Conservation (phyloP, 2,888 invertebrate genomes). For the Apamea crenata region DNA sequence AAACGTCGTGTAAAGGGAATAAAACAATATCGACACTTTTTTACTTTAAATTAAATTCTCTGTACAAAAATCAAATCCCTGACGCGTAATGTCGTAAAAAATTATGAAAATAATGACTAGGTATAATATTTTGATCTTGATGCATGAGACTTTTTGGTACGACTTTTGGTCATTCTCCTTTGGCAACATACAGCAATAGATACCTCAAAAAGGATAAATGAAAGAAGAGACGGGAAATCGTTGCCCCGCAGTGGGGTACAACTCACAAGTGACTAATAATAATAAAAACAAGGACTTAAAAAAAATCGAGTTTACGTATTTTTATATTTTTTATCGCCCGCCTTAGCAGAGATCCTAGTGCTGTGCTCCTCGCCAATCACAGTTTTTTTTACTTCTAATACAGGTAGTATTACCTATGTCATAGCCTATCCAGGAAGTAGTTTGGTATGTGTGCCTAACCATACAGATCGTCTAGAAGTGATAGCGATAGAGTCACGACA, state of each 20-base stretch:
- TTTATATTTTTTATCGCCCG: too few relatives aligned
- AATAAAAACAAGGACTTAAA: neutral
- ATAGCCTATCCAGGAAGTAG: too few relatives aligned
- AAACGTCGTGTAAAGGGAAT: too few relatives aligned
- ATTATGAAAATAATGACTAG: too few relatives aligned
- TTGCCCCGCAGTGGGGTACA: neutral
- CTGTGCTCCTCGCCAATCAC: neutral
- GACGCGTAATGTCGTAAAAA: too few relatives aligned
- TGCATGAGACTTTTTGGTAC: too few relatives aligned
- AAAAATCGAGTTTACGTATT: neutral
- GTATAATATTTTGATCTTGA: too few relatives aligned
- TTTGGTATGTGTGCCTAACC: neutral
- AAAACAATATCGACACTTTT: too few relatives aligned
- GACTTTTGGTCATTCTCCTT: too few relatives aligned
- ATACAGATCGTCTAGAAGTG: conserved; percentile 32
- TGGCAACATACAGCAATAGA: too few relatives aligned
- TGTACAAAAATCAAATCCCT: too few relatives aligned
- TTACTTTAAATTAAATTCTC: too few relatives aligned
- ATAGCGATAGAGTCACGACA: conserved; percentile 27
- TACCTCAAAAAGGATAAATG: neutral
- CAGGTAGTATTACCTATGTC: neutral
- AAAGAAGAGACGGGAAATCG: neutral
- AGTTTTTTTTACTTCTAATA: neutral
- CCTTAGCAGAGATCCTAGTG: neutral
- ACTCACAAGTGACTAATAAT: neutral